Conservation (phyloP, 2,888 invertebrate species). For the Imbricaverruca yamaguchii region DNA sequence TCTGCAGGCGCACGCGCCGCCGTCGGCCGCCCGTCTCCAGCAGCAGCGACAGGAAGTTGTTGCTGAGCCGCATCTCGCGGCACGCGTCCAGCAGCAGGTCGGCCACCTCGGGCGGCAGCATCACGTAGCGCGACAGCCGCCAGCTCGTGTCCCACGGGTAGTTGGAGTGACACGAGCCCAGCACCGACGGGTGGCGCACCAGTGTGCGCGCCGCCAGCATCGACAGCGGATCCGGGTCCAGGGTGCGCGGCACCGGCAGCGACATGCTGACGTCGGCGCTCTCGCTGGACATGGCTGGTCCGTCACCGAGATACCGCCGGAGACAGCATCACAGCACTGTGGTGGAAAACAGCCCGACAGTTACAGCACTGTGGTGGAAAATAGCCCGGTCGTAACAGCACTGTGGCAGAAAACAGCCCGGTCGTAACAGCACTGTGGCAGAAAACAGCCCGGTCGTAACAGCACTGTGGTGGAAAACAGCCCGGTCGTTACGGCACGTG, state of each 20-base stretch:
- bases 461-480: no score
- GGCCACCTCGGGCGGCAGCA: conserved; percentile 19
- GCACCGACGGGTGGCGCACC: not conserved
- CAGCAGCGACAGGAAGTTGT: conserved; percentile 1
- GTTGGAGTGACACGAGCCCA: not conserved
- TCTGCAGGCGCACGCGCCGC: not conserved
- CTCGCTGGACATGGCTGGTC: no score
- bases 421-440: no score
- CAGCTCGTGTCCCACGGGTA: conserved; percentile 14
- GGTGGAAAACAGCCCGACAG: no score
- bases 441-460: no score
- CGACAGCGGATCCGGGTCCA: not conserved
- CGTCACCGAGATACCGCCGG: no score
- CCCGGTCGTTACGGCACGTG: no score
- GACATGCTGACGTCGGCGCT: not conserved
- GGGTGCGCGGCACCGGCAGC: not conserved
- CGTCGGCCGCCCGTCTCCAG: not conserved
- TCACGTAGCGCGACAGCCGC: conserved; percentile 1
- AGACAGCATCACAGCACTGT: no score
- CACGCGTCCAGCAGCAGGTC: conserved; percentile 21
- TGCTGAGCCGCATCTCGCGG: not conserved
- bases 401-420: no score
- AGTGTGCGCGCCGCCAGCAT: not conserved
- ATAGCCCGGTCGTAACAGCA: no score
- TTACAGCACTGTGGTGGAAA: no score